These are phyloP conservation scores for Varanus komodoensis DNA, from an alignment of 2,113 vertebrate species.

Conservation along the genomic window DNA sequence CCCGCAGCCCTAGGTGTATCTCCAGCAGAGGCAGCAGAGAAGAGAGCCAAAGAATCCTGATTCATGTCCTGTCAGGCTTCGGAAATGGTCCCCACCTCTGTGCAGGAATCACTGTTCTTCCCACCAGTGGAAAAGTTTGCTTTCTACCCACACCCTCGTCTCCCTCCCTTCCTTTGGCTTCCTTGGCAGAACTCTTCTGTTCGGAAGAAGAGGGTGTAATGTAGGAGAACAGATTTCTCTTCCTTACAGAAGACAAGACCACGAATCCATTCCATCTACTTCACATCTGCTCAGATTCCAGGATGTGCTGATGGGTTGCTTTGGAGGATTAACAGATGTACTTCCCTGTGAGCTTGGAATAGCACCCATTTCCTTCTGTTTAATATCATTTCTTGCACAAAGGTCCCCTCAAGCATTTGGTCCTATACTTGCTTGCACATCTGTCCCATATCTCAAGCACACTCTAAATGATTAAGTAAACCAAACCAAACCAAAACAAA, in stretches of 20 bases:
- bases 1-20: neutral
- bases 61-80: neutral
- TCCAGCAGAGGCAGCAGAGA: neutral
- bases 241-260: neutral
- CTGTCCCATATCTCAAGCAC: neutral
- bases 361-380: conserved; percentile 60
- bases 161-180: neutral
- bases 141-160: neutral
- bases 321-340: conserved; percentile 42
- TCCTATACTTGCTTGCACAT: conserved; percentile 40
- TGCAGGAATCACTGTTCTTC: neutral
- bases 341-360: conserved; percentile 14
- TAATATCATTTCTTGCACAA: conserved; percentile 44
- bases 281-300: conserved; percentile 25
- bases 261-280: neutral
- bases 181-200: neutral
- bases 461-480: neutral
- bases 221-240: conserved; percentile 27
- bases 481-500: too few relatives aligned
- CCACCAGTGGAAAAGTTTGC: neutral
- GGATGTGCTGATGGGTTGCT: conserved; percentile 49
- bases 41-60: neutral
- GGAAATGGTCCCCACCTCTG: neutral
- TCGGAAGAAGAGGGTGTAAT: conserved; percentile 10
- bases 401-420: conserved; percentile 17